These are phyloP conservation scores for Argyresthia goedartella DNA, from an alignment of 2,888 invertebrate genomes.

Conservation along the genomic window DNA sequence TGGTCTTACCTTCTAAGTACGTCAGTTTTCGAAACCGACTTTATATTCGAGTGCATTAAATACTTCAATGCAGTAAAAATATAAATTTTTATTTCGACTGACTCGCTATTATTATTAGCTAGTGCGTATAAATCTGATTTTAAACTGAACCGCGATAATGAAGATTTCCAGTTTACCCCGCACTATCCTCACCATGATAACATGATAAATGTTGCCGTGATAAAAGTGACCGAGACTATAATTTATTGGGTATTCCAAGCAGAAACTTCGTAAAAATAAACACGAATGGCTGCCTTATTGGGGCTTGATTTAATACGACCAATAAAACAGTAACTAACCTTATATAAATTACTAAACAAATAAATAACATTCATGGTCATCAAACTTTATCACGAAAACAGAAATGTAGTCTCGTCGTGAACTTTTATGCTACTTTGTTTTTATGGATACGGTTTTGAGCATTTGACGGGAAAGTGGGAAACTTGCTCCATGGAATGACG, in stretches of 20 bases:
- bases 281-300: constrained; percentile 71
- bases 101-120: too few relatives aligned
- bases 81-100: too few relatives aligned
- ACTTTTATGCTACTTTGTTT: constrained; percentile 12
- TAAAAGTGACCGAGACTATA: constrained; percentile 67
- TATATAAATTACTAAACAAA: constrained; percentile 71
- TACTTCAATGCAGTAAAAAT: too few relatives aligned
- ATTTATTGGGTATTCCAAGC: constrained; percentile 65
- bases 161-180: too few relatives aligned
- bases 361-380: constrained; percentile 65
- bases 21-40: too few relatives aligned
- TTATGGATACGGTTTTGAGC: neutral
- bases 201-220: constrained; percentile 57
- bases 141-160: too few relatives aligned
- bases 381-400: constrained; percentile 44
- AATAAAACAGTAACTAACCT: constrained; percentile 71
- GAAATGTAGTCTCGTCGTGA: constrained; percentile 14
- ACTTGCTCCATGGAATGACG: too few relatives aligned
- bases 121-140: too few relatives aligned
- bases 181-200: too few relatives aligned
- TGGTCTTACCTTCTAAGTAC: too few relatives aligned
- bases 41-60: too few relatives aligned
- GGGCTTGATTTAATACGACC: constrained; percentile 66
- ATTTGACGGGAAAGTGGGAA: too few relatives aligned
- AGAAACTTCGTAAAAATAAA: constrained; percentile 70